Conservation (phyloP, 2,888 invertebrate species). For the Melieria picta region DNA sequence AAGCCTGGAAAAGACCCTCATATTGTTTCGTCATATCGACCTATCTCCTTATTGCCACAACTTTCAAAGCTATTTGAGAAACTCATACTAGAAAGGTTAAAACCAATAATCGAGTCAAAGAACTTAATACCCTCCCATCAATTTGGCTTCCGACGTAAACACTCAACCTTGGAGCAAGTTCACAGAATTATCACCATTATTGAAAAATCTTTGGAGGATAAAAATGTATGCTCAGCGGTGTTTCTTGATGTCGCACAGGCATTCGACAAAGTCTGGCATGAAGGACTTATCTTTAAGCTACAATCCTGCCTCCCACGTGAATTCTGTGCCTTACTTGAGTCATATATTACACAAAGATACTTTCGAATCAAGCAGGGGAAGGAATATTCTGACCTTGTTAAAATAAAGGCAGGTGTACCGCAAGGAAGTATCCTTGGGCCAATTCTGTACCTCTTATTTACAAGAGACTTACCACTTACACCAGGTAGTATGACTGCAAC, state of each 20-base stretch:
- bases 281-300: no score
- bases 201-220: slow-evolving; percentile 16
- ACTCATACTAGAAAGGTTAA: neutral
- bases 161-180: slow-evolving; percentile 31
- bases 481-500: neutral
- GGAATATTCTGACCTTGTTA: neutral
- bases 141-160: slow-evolving; percentile 35
- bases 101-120: neutral
- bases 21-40: neutral
- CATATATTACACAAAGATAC: neutral
- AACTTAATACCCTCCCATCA: slow-evolving; percentile 17
- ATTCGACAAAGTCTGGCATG: neutral
- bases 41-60: neutral
- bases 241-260: slow-evolving; percentile 32
- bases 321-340: neutral
- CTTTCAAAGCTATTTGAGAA: neutral
- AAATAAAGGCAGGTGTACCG: slow-evolving; percentile 3
- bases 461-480: neutral
- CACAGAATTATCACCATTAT: slow-evolving; percentile 22
- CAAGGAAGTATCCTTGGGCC: slow-evolving; percentile 5
- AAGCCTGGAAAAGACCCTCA: neutral
- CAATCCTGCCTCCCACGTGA: no score
- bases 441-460: neutral
- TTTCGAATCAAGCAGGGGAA: neutral
- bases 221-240: slow-evolving; percentile 25